phyloP scores from a whole-genome alignment of 2,888 invertebrate genomes.

The Keiferia lycopersicella region DNA sequence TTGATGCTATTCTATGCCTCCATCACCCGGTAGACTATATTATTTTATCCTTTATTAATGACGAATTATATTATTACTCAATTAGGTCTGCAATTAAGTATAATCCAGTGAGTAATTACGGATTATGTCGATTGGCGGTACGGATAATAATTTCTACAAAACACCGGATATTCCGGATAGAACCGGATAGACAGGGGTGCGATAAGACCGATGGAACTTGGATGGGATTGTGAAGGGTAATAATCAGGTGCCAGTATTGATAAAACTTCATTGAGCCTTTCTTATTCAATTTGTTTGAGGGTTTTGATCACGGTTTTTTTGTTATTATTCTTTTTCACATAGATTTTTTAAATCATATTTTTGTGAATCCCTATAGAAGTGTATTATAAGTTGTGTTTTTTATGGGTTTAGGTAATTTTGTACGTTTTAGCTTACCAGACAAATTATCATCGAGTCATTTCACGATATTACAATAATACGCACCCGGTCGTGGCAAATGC shows the following conservation, averaged over 20 bases:
- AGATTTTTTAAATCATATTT: too few species aligned
- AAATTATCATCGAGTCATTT: too few species aligned
- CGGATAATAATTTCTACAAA: slow-evolving; percentile 18
- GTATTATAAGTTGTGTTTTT: too few species aligned
- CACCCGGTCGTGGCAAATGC: not conserved
- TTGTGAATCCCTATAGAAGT: too few species aligned
- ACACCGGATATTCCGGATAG: not conserved
- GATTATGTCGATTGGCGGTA: slow-evolving; percentile 38
- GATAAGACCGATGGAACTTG: not conserved
- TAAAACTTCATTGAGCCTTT: not conserved
- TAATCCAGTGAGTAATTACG: slow-evolving; percentile 40
- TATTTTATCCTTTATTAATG: slow-evolving; percentile 3
- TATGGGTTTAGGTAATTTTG: too few species aligned
- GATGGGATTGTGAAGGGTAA: not conserved
- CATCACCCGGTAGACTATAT: too few species aligned
- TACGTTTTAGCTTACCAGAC: too few species aligned
- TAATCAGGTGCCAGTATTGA: slow-evolving; percentile 1
- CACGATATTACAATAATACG: not conserved
- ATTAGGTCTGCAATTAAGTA: slow-evolving; percentile 38
- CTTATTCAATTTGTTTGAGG: not conserved
- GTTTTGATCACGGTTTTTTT: not conserved
- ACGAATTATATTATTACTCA: slow-evolving; percentile 28
- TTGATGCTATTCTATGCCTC: too few species aligned
- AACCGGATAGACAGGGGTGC: not conserved
- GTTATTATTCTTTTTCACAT: not conserved